A percentile compares a stretch with the other conserved stretches of the same genome.
phyloP scores from a whole-genome alignment of 2,797 vertebrate genomes.

The Muscicapa comitata region DNA sequence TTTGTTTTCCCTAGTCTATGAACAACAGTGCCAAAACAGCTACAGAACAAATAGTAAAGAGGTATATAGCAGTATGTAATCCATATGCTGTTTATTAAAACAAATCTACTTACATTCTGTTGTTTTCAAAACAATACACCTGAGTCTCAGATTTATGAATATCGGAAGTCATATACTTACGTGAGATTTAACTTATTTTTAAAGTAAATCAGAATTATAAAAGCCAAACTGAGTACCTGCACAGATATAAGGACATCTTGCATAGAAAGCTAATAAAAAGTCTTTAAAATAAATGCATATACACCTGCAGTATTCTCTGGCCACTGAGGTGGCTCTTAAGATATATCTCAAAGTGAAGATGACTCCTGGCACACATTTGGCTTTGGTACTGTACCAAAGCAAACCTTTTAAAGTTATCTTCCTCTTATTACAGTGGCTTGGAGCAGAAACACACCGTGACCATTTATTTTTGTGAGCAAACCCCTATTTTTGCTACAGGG shows the following conservation, averaged over 20 bases:
- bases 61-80: not conserved
- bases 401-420: not conserved
- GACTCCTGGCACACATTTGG: not conserved
- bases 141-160: not conserved
- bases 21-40: not conserved
- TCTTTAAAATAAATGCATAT: not conserved
- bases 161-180: fast-evolving
- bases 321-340: not conserved
- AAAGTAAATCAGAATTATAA: not conserved
- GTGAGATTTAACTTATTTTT: not conserved
- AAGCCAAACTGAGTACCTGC: not conserved
- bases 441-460: not conserved
- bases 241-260: not conserved
- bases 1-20: not conserved
- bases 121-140: not conserved
- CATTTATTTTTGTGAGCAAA: not conserved
- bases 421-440: not conserved
- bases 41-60: not conserved
- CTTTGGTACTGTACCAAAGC: not conserved
- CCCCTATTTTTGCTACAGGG: not conserved
- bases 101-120: not conserved
- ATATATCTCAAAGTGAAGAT: not conserved
- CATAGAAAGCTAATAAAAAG: not conserved
- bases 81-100: not conserved
- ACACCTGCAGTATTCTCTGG: not conserved